These are phyloP conservation scores for Tigriopus japonicus DNA, from an alignment of 1,140 invertebrate species.

Conservation along the genomic window DNA sequence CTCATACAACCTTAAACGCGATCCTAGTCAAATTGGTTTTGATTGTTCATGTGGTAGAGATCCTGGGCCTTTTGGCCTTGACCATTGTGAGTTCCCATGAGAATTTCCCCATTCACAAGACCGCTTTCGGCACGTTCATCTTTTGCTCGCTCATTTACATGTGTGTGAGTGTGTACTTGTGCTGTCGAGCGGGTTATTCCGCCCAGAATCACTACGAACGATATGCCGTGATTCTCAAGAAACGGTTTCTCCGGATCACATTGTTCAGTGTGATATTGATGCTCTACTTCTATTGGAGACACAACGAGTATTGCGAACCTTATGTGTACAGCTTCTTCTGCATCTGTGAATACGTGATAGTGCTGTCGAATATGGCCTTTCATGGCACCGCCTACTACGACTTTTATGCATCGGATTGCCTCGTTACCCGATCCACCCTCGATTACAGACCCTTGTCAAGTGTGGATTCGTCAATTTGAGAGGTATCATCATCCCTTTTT, in stretches of 20 bases:
- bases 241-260: slow-evolving; percentile 49
- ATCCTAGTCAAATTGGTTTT: slow-evolving; percentile 41
- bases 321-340: slow-evolving; percentile 91
- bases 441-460: too few species aligned
- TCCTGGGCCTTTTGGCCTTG: slow-evolving; percentile 53
- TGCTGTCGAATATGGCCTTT: slow-evolving; percentile 78
- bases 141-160: slow-evolving; percentile 72
- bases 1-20: slow-evolving; percentile 26
- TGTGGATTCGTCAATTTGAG: too few species aligned
- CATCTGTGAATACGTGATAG: slow-evolving; percentile 72
- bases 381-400: slow-evolving; percentile 73
- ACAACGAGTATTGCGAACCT: slow-evolving; percentile 76
- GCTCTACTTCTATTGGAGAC: slow-evolving; percentile 71
- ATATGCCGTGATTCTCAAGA: slow-evolving; percentile 48
- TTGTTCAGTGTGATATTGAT: slow-evolving; percentile 52
- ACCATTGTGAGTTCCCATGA: slow-evolving; percentile 70
- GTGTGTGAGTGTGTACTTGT: slow-evolving; percentile 46
- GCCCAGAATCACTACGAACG: slow-evolving; percentile 34
- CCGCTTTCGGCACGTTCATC: slow-evolving; percentile 77
- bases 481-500: too few species aligned
- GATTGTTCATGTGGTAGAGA: slow-evolving; percentile 56
- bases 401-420: slow-evolving; percentile 33
- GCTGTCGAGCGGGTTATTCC: slow-evolving; percentile 32
- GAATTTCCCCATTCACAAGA: slow-evolving; percentile 71
- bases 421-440: slow-evolving; percentile 14